Evolutionary conservation across 2,797 vertebrate species (phyloP).

Genomic region (Ciconia nigra): DNA sequence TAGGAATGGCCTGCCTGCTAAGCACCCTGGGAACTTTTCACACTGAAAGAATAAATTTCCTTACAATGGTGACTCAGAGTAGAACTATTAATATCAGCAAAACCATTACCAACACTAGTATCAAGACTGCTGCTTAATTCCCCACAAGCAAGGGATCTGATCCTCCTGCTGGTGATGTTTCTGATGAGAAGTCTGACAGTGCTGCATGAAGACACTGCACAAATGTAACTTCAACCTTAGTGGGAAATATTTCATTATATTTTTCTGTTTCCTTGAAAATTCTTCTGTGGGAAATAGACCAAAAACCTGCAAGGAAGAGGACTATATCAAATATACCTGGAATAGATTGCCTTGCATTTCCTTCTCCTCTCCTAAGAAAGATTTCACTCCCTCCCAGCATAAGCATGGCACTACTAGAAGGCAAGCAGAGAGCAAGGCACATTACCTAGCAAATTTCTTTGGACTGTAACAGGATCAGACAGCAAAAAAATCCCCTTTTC

Average conservation of each 20-base stretch:
- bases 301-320: not conserved
- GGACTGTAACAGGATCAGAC: not conserved
- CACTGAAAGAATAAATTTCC: not conserved
- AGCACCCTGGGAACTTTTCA: not conserved
- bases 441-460: not conserved
- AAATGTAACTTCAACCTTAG: not conserved
- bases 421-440: not conserved
- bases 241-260: not conserved
- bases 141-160: not conserved
- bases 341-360: not conserved
- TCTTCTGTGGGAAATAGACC: not conserved
- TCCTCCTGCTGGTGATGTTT: not conserved
- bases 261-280: not conserved
- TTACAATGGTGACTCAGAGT: not conserved
- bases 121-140: not conserved
- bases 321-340: not conserved
- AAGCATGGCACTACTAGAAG: not conserved
- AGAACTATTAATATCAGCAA: not conserved
- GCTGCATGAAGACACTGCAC: not conserved
- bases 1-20: not conserved
- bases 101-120: not conserved
- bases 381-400: not conserved
- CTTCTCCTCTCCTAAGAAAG: not conserved
- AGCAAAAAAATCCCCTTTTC: not conserved
- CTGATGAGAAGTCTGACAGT: not conserved